These are phyloP conservation scores for Hirundo rustica DNA, from an alignment of 2,797 vertebrate genomes.

Conservation along the genomic window DNA sequence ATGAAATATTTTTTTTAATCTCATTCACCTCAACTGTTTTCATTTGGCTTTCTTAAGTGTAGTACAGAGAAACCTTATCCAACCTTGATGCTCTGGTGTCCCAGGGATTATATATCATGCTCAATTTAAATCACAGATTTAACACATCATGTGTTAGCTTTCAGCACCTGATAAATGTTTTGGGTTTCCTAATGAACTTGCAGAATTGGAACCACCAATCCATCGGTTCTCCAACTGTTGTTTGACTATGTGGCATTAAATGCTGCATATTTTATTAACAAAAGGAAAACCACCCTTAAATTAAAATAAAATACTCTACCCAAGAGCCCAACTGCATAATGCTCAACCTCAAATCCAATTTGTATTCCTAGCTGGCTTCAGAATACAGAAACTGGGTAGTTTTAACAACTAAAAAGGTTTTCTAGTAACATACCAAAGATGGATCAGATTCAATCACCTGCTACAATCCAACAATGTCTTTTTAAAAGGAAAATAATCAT, in stretches of 20 bases:
- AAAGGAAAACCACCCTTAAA: slow-evolving; percentile 14
- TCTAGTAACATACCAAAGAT: neutral
- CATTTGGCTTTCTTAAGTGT: slow-evolving; percentile 34
- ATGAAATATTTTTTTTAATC: slow-evolving; percentile 4
- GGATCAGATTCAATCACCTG: neutral
- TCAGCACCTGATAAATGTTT: slow-evolving; percentile 53
- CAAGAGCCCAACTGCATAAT: neutral
- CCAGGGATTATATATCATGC: slow-evolving; percentile 12
- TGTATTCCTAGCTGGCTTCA: neutral
- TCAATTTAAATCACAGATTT: slow-evolving; percentile 43
- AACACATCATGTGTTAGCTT: slow-evolving; percentile 46
- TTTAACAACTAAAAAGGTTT: neutral
- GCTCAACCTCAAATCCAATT: neutral
- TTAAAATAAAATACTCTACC: neutral
- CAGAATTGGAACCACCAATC: slow-evolving; percentile 16
- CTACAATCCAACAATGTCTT: neutral
- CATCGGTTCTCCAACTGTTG: slow-evolving; percentile 5
- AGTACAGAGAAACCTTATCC: slow-evolving; percentile 23
- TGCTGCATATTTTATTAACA: slow-evolving; percentile 41
- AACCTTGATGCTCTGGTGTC: slow-evolving; percentile 19
- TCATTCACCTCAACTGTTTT: slow-evolving; percentile 39
- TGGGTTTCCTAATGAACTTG: slow-evolving; percentile 14
- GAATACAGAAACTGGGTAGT: neutral
- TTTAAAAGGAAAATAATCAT: neutral
- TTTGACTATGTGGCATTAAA: slow-evolving; percentile 23